Base-by-base conservation (phyloP, 2,113 vertebrate species). In the Peromyscus maniculatus region DNA sequence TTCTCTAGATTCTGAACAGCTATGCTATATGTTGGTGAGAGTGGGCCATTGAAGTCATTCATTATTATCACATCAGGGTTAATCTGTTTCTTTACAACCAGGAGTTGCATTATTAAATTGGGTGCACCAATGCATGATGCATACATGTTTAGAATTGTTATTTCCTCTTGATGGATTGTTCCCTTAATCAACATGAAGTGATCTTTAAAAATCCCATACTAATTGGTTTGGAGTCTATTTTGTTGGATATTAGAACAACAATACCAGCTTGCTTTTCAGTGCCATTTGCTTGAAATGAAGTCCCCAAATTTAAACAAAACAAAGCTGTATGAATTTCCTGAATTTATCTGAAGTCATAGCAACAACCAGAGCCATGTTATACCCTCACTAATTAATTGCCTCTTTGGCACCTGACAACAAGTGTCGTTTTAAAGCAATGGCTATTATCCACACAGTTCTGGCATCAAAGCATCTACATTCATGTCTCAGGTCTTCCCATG, bases 401-500 rank as follows among this genome's bases (percentile, higher is more conserved):
- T 94, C 66, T 79, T 55, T 1, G 39, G 31, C 10, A 55, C 80
- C 39, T 16, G 6, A 21, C 46, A 94, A 16, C 62, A 78, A 46
- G 31, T 80, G 69, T 71, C 28, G 59, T 17, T 89, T 96, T 69
- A 91, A 87, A 91, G 57, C 39, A 94, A 91, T 3, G 72, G 21
- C 39, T 69, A n/a, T 57, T 64, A 43, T 0, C 39, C 89, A 71
- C 6, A 71, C 7, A 28, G 17, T 28, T 57, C 64, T 78, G 43
- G 62, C 16, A 67, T 49, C 5, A 71, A 31, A 75, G 16, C 16
- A 2, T 43, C 66, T 49, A 24, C 57, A 17, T 9, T 82, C 55
- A 57, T 13, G 16, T 71, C 33, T 31, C 36, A 57, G 72, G 15
- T n/a, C n/a, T 28, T 87, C 2, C 12, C 4, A 62, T 3, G 13